Base-by-base conservation (phyloP, 2,888 invertebrate genomes). In the Oasisia sp. region DNA sequence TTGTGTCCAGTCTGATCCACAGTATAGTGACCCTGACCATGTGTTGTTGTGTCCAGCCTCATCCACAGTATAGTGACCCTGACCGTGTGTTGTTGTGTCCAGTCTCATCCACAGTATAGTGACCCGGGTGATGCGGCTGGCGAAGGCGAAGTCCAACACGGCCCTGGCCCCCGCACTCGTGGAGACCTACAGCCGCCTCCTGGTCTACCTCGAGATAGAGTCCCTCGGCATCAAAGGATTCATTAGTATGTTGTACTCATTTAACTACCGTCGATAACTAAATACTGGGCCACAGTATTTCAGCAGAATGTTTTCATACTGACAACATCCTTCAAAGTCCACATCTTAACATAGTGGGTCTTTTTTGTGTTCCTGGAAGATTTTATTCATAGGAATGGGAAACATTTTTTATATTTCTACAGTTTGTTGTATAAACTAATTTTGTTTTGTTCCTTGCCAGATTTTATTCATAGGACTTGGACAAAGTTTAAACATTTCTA, bases 201-300 rank as follows among this genome's bases (percentile, higher is more conserved):
- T 99, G 92, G 99, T 99, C 0, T 99, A 99, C 95, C 99, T 98
- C 12, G 99, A 99, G 97, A 99, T 99, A 92, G 99, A 99, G 96
- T 98, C 99, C 32, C 97, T 99, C 91, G 99, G 99, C 56, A 99
- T 99, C 93, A 99, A 99, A 97, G 99, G 98, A 92, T 99, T 99
- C 96, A 98, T 99, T 94, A 98, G 98, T 98, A 96, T 97, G 97
- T 95, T 7, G 12, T 89, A 90, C 8, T 89, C 8, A 27, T 32
- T 44, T 27, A 74, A n/a, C 74, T 74, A 74, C 4, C 74, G 27
- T 19, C 27, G 74, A 74, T 74, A 74, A 19, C 7, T 74, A 74
- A 7, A 27, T 27, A 19, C 19, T 74, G 19, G 74, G 74, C 74
- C 27, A 1, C 27, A 7, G n/a, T 74, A 74, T 74, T 74, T 74